Conservation (phyloP, 2,888 invertebrate species). For the Trileptium ribeirensis region DNA sequence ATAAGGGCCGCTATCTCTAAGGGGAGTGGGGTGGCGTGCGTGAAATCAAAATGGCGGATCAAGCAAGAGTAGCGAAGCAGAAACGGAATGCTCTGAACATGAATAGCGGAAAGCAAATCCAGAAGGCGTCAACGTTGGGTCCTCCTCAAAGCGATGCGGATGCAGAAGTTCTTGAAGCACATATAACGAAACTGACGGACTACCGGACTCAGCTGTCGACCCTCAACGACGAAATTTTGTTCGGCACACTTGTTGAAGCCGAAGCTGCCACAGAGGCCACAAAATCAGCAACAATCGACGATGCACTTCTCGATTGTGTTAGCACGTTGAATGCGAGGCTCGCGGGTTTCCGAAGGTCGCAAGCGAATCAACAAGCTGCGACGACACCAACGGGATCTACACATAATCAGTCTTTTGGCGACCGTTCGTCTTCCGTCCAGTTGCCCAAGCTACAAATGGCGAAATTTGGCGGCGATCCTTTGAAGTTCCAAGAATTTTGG, state of each 20-base stretch:
- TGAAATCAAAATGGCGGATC: too few species aligned
- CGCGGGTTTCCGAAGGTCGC: background rate
- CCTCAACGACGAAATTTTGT: background rate
- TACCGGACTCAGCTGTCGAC: background rate
- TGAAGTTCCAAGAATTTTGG: background rate
- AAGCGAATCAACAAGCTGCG: background rate
- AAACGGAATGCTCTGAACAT: too few species aligned
- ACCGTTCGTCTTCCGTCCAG: background rate
- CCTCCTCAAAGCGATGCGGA: background rate
- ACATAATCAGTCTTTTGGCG: background rate
- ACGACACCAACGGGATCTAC: background rate
- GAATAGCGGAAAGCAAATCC: background rate
- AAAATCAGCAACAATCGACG: background rate
- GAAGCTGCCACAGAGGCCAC: background rate
- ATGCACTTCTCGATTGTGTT: background rate
- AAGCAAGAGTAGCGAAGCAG: too few species aligned
- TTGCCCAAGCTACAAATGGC: background rate
- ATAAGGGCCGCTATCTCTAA: too few species aligned
- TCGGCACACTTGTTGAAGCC: background rate
- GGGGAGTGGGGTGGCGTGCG: too few species aligned
- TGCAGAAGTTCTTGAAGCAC: background rate
- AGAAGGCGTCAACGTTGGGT: background rate
- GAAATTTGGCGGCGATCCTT: background rate
- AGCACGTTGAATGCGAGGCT: background rate
- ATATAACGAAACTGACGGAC: background rate